Conservation (phyloP, 2,797 vertebrate species). For the Pteronotus mesoamericanus region DNA sequence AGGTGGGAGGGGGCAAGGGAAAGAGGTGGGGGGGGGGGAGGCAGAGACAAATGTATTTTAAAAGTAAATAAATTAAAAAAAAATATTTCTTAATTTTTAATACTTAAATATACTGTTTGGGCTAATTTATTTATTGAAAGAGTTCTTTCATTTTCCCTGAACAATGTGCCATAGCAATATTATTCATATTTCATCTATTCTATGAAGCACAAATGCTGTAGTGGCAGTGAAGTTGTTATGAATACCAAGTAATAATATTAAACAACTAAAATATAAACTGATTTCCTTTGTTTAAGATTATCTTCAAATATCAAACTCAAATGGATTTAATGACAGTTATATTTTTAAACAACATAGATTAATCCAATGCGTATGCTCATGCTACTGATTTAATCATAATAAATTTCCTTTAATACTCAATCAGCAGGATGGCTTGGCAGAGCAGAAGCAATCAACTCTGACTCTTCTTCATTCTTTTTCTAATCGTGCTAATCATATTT, state of each 20-base stretch:
- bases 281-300: neutral
- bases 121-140: neutral
- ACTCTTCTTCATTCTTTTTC: neutral
- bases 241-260: neutral
- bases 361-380: conserved; percentile 6
- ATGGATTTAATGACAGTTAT: neutral
- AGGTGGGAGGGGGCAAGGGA: too few relatives aligned
- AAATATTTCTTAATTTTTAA: neutral
- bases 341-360: neutral
- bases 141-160: neutral
- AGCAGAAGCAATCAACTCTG: neutral
- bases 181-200: neutral
- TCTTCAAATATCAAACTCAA: neutral
- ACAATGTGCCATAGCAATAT: neutral
- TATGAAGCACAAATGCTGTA: neutral
- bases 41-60: too few relatives aligned
- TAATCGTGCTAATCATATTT: conserved; percentile 11
- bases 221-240: neutral
- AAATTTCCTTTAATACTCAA: conserved; percentile 6
- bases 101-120: neutral
- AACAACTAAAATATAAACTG: neutral
- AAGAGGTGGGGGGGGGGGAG: too few relatives aligned
- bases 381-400: neutral
- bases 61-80: too few relatives aligned
- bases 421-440: neutral